Evolutionary conservation across 2,888 invertebrate species (phyloP).

Genomic region (Drosophila paranaensis): DNA sequence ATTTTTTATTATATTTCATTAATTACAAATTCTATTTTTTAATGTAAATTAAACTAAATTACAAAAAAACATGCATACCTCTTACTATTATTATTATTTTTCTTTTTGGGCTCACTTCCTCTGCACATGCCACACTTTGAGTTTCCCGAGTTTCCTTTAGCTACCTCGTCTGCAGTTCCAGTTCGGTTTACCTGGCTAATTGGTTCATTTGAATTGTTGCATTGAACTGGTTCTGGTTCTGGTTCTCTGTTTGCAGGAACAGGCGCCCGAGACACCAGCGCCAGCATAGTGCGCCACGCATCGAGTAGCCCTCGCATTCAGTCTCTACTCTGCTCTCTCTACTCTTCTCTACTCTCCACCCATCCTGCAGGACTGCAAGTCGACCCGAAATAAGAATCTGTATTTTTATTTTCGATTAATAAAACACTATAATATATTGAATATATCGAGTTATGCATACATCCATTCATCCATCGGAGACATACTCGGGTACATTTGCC

Average conservation of each 20-base stretch:
- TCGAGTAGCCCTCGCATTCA: background rate
- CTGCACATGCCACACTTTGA: constrained; percentile 5
- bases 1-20: constrained; percentile 74
- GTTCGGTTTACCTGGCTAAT: constrained; percentile 1
- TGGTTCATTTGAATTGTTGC: constrained; percentile 6
- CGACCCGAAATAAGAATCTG: background rate
- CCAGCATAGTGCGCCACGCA: constrained; percentile 58
- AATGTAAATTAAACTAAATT: constrained; percentile 81
- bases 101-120: constrained; percentile 16
- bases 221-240: constrained; percentile 17
- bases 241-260: constrained; percentile 64
- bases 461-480: background rate
- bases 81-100: constrained; percentile 6
- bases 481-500: background rate
- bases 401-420: constrained; percentile 9
- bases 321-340: background rate
- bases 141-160: constrained; percentile 1
- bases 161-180: constrained; percentile 2
- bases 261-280: constrained; percentile 72
- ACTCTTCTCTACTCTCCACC: too few relatives aligned
- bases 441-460: background rate
- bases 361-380: background rate
- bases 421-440: constrained; percentile 2
- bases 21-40: constrained; percentile 84
- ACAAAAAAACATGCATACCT: constrained; percentile 60